Conservation (phyloP, 1,140 invertebrate genomes). For the Thaumatotibia leucotreta region DNA sequence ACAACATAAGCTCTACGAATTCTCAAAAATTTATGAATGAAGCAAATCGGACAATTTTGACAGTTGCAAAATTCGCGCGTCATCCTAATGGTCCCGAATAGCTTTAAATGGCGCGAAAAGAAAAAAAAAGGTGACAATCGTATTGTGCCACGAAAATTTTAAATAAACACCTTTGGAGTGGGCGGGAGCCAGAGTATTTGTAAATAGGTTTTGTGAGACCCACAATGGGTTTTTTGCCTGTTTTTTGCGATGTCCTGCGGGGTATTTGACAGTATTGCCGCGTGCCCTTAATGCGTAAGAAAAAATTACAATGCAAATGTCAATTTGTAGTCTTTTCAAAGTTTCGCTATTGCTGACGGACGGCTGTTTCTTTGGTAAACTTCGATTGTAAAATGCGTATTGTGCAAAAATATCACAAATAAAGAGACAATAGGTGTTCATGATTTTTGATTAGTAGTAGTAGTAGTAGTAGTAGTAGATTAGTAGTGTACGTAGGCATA, state of each 20-base stretch:
- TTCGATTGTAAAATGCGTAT: neutral
- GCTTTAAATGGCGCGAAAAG: slow-evolving; percentile 72
- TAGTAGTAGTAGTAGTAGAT: too few species aligned
- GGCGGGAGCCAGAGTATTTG: slow-evolving; percentile 69
- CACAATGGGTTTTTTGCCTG: slow-evolving; percentile 50
- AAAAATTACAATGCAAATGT: slow-evolving; percentile 1
- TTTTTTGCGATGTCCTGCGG: slow-evolving; percentile 24
- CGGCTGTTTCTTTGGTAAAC: neutral
- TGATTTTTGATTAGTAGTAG: neutral
- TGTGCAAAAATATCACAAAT: neutral
- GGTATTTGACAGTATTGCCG: slow-evolving; percentile 17
- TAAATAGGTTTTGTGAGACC: slow-evolving; percentile 68
- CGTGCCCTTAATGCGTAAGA: slow-evolving; percentile 7
- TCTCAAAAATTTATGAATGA: slow-evolving; percentile 11
- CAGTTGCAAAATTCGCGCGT: slow-evolving; percentile 34
- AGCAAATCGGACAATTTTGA: slow-evolving; percentile 21
- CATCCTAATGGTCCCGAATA: slow-evolving; percentile 59
- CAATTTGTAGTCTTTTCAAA: slow-evolving; percentile 12
- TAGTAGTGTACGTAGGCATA: too few species aligned
- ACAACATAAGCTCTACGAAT: neutral
- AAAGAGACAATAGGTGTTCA: neutral
- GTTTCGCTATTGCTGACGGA: neutral
- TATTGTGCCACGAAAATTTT: slow-evolving; percentile 66
- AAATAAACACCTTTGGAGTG: slow-evolving; percentile 76
- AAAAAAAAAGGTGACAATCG: slow-evolving; percentile 59